phyloP scores from a whole-genome alignment of 2,888 invertebrate genomes.

The Amphiduros pacificus region DNA sequence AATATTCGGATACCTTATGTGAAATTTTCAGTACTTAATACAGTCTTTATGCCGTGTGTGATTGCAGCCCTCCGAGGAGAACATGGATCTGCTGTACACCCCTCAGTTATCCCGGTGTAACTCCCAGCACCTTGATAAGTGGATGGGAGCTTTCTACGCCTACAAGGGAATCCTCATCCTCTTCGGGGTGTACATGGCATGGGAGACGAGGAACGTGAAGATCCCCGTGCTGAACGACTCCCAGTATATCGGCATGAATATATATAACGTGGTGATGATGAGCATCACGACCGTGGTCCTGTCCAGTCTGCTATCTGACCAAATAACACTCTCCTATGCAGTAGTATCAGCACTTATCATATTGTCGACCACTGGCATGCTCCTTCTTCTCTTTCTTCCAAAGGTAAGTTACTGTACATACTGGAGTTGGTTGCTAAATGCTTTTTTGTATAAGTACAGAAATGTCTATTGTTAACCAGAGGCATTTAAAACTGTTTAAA shows the following conservation, averaged over 20 bases:
- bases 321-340: conserved; percentile 50
- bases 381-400: conserved; percentile 83
- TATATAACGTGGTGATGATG: conserved; percentile 87
- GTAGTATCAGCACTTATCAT: conserved; percentile 80
- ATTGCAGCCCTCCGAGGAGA: conserved; percentile 30
- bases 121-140: conserved; percentile 83
- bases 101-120: conserved; percentile 83
- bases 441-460: too few relatives aligned
- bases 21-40: too few relatives aligned
- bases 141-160: conserved; percentile 86
- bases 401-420: conserved; percentile 65
- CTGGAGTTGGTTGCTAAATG: too few relatives aligned
- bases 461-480: too few relatives aligned
- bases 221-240: conserved; percentile 90
- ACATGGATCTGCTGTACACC: conserved; percentile 52
- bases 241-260: conserved; percentile 87
- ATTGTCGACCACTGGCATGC: conserved; percentile 81
- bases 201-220: conserved; percentile 83
- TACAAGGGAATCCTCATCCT: conserved; percentile 86
- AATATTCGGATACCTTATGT: too few relatives aligned
- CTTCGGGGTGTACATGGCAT: conserved; percentile 93
- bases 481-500: too few relatives aligned
- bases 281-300: conserved; percentile 82
- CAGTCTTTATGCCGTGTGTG: too few relatives aligned
- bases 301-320: conserved; percentile 82